Conservation (phyloP, 2,113 vertebrate species). For the Stegostoma tigrinum region DNA sequence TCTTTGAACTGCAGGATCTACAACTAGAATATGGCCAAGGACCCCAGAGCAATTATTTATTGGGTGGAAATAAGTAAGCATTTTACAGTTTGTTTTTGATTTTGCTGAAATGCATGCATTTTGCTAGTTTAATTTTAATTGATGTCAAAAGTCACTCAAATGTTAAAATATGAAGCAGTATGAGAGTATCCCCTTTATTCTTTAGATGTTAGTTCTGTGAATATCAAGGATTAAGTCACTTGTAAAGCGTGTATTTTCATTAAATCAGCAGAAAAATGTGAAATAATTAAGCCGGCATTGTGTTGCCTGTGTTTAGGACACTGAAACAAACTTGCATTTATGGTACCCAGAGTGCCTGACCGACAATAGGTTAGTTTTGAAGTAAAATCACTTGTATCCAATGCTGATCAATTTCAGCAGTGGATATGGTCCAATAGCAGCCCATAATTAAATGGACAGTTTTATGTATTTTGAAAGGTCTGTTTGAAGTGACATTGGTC, state of each 20-base stretch:
- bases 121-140: background rate
- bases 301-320: background rate
- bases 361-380: background rate
- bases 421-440: background rate
- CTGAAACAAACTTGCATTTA: background rate
- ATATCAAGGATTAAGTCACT: background rate
- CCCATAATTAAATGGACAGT: background rate
- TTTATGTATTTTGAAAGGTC: background rate
- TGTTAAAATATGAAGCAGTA: too few species aligned
- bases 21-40: slow-evolving; percentile 82
- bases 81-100: background rate
- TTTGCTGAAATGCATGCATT: background rate
- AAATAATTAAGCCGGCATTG: background rate
- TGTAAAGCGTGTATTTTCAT: background rate
- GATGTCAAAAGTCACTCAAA: background rate
- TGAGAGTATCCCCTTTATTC: background rate
- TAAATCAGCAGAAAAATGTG: background rate
- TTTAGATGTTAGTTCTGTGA: background rate
- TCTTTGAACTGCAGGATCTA: slow-evolving; percentile 66
- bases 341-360: background rate
- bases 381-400: background rate
- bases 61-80: slow-evolving; percentile 93
- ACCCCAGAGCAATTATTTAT: slow-evolving; percentile 69
- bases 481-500: background rate
- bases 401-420: background rate